These are phyloP conservation scores for Eufriesea mexicana DNA, from an alignment of 1,140 invertebrate species.

Conservation along the genomic window DNA sequence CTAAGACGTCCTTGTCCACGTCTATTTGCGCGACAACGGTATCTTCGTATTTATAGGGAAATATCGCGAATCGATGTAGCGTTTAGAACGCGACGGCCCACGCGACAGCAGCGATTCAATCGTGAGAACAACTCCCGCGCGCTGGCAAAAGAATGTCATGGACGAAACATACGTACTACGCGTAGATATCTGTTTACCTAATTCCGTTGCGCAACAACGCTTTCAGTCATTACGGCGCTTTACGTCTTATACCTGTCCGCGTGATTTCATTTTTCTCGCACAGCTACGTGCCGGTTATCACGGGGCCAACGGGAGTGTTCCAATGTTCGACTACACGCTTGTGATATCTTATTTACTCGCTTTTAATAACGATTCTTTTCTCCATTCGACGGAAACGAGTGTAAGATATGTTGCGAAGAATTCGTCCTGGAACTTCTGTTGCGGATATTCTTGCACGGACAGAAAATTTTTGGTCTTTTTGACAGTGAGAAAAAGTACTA, in stretches of 20 bases:
- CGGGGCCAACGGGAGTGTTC: no score
- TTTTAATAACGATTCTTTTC: no score
- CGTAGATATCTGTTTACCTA: conserved; percentile 36
- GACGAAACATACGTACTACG: conserved; percentile 37
- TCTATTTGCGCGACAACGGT: background rate
- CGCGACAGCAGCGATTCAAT: conserved; percentile 30
- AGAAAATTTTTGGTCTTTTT: no score
- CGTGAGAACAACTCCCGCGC: conserved; percentile 21
- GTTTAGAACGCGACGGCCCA: conserved; percentile 34
- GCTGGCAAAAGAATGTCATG: conserved; percentile 43
- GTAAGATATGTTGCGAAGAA: no score
- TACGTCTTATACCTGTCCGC: background rate
- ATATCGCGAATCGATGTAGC: conserved; percentile 21
- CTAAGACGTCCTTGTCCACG: background rate
- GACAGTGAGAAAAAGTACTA: no score
- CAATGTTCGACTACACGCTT: no score
- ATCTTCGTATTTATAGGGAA: background rate
- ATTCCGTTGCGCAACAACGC: conserved; percentile 32
- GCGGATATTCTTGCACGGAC: no score
- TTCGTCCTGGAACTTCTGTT: no score
- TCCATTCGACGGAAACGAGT: no score
- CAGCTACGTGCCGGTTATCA: background rate
- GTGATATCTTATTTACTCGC: no score
- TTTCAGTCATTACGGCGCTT: conserved; percentile 13
- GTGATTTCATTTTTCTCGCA: no score